Evolutionary conservation across 2,888 invertebrate genomes (phyloP).

Genomic region (Drosophila prostipennis): DNA sequence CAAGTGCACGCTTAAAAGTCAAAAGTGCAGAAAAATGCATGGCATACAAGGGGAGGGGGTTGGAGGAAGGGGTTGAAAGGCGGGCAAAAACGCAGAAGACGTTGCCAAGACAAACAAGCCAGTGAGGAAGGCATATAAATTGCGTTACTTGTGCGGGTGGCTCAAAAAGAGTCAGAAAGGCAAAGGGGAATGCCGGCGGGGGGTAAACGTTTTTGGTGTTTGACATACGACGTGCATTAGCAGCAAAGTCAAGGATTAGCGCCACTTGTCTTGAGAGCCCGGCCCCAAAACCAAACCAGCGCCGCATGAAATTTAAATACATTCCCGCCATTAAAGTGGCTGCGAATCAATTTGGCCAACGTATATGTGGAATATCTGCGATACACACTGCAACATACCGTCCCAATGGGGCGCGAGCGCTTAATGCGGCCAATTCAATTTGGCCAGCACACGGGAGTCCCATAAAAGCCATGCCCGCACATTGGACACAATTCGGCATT

Average conservation of each 20-base stretch:
- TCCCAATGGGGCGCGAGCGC: conserved; percentile 16
- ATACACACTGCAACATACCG: neutral
- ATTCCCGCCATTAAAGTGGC: conserved; percentile 64
- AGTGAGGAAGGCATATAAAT: conserved; percentile 70
- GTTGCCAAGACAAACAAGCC: conserved; percentile 39
- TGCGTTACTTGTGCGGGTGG: conserved; percentile 59
- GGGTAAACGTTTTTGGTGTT: conserved; percentile 76
- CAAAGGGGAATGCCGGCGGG: conserved; percentile 4
- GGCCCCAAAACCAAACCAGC: conserved; percentile 6
- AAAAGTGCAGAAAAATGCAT: conserved; percentile 79
- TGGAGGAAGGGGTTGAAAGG: conserved; percentile 33
- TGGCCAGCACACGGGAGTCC: conserved; percentile 47
- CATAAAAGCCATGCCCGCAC: conserved; percentile 29
- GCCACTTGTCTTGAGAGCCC: conserved; percentile 74
- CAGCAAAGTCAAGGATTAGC: conserved; percentile 79
- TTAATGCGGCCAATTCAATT: conserved; percentile 72
- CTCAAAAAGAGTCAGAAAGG: neutral
- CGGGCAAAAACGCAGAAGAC: conserved; percentile 38
- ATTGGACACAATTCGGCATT: conserved; percentile 32
- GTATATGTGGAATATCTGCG: neutral
- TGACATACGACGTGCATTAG: conserved; percentile 79
- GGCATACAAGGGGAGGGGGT: conserved; percentile 63
- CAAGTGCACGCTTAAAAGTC: conserved; percentile 78
- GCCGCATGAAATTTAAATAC: conserved; percentile 57
- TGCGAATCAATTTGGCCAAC: conserved; percentile 63